These are phyloP conservation scores for Nanger granti DNA, from an alignment of 2,113 vertebrate species.

Conservation along the genomic window DNA sequence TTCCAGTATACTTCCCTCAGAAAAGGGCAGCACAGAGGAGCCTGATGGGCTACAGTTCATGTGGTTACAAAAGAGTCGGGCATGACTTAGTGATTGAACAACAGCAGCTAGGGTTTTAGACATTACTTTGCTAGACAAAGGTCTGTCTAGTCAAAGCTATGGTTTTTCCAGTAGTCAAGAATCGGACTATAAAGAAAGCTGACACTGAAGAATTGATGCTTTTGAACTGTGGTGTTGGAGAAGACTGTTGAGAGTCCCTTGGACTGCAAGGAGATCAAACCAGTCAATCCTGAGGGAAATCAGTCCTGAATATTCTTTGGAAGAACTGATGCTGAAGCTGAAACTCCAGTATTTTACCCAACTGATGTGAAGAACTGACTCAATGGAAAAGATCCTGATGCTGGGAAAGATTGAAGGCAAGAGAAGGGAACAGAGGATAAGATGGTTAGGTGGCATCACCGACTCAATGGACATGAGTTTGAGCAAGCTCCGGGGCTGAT, in stretches of 20 bases:
- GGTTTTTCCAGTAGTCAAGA: background rate
- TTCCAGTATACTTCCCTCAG: background rate
- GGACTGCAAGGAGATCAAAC: background rate
- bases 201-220: background rate
- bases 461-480: background rate
- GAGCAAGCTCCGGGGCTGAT: background rate
- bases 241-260: background rate
- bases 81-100: background rate
- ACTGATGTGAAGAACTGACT: background rate
- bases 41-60: background rate
- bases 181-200: background rate
- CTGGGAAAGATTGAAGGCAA: background rate
- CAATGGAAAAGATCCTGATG: background rate
- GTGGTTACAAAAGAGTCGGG: accelerated
- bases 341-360: background rate
- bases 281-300: background rate
- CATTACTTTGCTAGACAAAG: background rate
- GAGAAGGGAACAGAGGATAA: background rate
- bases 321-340: background rate
- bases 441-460: background rate
- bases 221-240: background rate
- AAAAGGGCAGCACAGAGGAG: background rate
- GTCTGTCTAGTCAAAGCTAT: background rate
- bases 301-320: background rate
- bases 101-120: background rate